These are phyloP conservation scores for Notamacropus eugenii DNA, from an alignment of 2,797 vertebrate genomes.

Conservation along the genomic window DNA sequence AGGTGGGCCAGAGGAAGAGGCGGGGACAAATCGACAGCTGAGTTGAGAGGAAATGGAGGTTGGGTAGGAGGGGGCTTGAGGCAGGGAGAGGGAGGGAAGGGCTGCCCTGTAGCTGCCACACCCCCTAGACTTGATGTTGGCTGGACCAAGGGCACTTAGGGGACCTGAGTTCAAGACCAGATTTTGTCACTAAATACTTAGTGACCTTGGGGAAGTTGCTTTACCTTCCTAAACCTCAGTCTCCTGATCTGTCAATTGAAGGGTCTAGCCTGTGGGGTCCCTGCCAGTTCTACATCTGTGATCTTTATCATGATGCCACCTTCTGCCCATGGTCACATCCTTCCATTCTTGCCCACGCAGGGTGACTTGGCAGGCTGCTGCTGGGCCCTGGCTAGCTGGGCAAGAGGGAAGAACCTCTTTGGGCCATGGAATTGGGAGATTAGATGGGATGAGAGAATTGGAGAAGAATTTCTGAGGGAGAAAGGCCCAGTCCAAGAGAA, in stretches of 20 bases:
- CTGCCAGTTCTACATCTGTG: not conserved
- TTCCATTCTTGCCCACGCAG: not conserved
- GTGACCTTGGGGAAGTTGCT: not conserved
- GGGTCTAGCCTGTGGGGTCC: not conserved
- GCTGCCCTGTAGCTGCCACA: not conserved
- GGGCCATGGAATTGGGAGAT: not conserved
- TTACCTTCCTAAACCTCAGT: not conserved
- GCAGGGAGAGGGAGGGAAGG: not conserved
- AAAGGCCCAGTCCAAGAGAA: not conserved
- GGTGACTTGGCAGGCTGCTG: not conserved
- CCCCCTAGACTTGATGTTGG: not conserved
- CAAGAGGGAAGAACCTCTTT: not conserved
- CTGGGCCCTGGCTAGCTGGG: not conserved
- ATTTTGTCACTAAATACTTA: not conserved
- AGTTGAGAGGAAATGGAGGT: not conserved
- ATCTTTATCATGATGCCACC: not conserved
- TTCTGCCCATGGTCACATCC: not conserved
- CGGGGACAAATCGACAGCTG: not conserved
- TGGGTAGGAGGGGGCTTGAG: not conserved
- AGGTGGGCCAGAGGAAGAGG: constrained; percentile 49
- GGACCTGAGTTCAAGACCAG: not conserved
- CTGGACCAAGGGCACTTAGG: not conserved
- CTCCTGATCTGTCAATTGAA: not conserved
- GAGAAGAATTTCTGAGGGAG: not conserved
- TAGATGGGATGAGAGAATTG: not conserved